Evolutionary conservation across 64 coral and sea anemone species (phyloP), one percentile per base, ranked within the genome.

Genomic region (Stichodactyla mertensii): DNA sequence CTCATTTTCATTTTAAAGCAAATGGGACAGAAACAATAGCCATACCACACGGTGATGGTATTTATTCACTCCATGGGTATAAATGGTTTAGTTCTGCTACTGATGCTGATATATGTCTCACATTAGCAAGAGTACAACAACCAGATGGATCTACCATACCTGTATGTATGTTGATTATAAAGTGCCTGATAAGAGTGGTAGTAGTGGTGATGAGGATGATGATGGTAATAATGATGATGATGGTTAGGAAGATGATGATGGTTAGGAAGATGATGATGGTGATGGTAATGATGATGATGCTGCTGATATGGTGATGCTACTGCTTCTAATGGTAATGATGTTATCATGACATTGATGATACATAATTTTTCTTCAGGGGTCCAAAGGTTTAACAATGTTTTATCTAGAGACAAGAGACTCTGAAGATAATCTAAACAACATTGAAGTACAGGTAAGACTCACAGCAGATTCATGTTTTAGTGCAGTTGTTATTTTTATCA

Each of bases 11-110:
- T 45, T 45, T 45, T 84, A 54, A 15, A 98, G 92, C 78, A 82
- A 87, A 92, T 89, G 95, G 95, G 20, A 98, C 92, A 88, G 92
- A 98, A 87, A 98, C 92, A 4, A 24, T 92, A 24, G 95, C 95
- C 1, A 56, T 89, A 2, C 78, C 57, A 36, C 89, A 94, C 79
- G 83, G 58, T 18, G 87, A 98, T 89, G 89, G 92, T 64, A 92
- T 87, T 24, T 94, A 89, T 61, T 90, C 64, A 24, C 61, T 98
- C 51, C 91, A 87, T 94, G 95, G 95, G 3, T 98, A 98, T 64
- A 98, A 98, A 60, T 98, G 95, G 95, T 98, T 98, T 78, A 92
- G 92, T 54, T 98, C 95, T 85, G 95, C 95, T 27, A 98, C 95
- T 69, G 95, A 98, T 94, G 95, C 95, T 20, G 80, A 98, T 23